phyloP scores from a whole-genome alignment of 2,113 vertebrate species.

The Steatornis caripensis region DNA sequence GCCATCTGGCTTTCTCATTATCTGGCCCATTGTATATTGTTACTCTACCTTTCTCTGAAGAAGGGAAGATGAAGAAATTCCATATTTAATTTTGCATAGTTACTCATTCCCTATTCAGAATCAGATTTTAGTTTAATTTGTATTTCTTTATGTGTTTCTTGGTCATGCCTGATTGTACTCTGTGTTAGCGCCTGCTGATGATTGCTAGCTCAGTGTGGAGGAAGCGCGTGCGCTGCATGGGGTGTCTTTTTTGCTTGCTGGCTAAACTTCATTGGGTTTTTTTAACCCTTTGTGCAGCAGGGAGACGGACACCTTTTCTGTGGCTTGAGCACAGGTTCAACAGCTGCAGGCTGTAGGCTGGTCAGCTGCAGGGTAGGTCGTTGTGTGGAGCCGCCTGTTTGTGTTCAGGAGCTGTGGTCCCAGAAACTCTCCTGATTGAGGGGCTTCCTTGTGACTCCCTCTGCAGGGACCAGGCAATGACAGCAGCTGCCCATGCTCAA shows the following conservation, averaged over 20 bases:
- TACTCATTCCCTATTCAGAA: background rate
- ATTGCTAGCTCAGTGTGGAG: background rate
- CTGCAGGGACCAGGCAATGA: background rate
- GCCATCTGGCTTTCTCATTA: constrained; percentile 23
- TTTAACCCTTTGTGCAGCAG: background rate
- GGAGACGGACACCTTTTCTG: accelerated
- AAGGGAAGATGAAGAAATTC: background rate
- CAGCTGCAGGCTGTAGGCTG: background rate
- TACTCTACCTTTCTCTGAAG: background rate
- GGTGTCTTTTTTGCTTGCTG: background rate
- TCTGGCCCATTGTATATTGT: background rate
- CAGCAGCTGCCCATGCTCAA: background rate
- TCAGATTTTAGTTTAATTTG: background rate
- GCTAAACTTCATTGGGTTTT: background rate
- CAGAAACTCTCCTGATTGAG: background rate
- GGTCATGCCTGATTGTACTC: background rate
- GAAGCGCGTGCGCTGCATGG: accelerated
- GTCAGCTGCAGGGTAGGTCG: background rate
- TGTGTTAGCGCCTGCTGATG: background rate
- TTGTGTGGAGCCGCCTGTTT: background rate
- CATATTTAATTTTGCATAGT: background rate
- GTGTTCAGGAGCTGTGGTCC: background rate
- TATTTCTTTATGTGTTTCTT: background rate
- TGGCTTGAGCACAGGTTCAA: background rate
- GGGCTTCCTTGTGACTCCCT: background rate